These are phyloP conservation scores for Pheucticus melanocephalus DNA, from an alignment of 2,113 vertebrate genomes.

Conservation along the genomic window DNA sequence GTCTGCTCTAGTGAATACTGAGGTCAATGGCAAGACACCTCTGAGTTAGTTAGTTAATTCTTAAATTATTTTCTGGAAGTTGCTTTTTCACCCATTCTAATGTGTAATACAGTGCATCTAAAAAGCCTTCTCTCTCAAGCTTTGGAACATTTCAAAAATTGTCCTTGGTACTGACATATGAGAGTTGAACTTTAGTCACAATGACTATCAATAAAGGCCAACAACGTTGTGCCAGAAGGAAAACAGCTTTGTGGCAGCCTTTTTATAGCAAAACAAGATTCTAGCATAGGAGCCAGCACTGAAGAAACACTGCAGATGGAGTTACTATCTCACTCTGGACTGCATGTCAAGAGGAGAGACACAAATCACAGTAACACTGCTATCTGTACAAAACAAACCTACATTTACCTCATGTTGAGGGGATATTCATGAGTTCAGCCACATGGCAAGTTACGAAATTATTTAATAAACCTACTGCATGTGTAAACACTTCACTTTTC, in stretches of 20 bases:
- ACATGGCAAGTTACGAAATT: background rate
- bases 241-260: background rate
- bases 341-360: background rate
- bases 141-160: background rate
- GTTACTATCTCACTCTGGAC: background rate
- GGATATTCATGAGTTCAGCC: background rate
- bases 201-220: background rate
- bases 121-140: background rate
- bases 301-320: background rate
- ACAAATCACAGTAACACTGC: background rate
- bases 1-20: background rate
- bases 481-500: background rate
- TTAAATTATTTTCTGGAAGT: background rate
- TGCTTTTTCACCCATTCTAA: background rate
- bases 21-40: background rate
- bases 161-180: background rate
- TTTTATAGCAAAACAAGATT: background rate
- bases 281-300: background rate
- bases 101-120: background rate
- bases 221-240: background rate
- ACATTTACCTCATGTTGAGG: background rate
- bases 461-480: background rate
- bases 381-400: background rate
- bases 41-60: background rate
- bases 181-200: background rate